phyloP scores from a whole-genome alignment of 2,888 invertebrate species.

The Oconnorella tubifera region DNA sequence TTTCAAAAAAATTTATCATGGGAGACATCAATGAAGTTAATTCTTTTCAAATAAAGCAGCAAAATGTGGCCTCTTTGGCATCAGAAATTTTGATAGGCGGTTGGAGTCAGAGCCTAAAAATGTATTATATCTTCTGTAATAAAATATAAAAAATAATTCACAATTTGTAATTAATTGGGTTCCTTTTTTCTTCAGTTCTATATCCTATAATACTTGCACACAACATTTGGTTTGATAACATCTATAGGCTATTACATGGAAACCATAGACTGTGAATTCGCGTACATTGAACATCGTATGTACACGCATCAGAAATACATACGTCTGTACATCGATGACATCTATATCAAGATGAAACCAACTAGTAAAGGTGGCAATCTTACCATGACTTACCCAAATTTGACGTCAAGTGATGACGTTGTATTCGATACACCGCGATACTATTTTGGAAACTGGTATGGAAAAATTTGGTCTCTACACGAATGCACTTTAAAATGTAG shows the following conservation, averaged over 20 bases:
- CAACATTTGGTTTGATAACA: no score
- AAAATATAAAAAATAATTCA: no score
- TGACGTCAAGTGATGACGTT: constrained; percentile 15
- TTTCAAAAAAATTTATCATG: no score
- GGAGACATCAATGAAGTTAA: no score
- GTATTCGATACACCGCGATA: constrained; percentile 8
- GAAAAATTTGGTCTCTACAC: not conserved
- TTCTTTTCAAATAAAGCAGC: no score
- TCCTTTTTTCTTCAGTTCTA: no score
- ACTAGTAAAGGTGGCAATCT: constrained; percentile 23
- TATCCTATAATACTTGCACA: no score
- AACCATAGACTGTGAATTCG: constrained; percentile 35
- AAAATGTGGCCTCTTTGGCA: no score
- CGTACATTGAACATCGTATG: constrained; percentile 37
- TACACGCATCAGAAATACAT: constrained; percentile 41
- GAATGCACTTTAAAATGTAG: not conserved
- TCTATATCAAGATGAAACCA: constrained; percentile 23
- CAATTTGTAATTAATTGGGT: no score
- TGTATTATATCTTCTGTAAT: no score
- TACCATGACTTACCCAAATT: constrained; percentile 7
- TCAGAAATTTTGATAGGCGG: no score
- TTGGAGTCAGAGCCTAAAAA: no score
- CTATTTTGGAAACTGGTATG: constrained; percentile 22
- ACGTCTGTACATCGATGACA: constrained; percentile 39
- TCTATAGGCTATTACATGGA: constrained; percentile 37